These are phyloP conservation scores for Drosophila mauritiana DNA, from an alignment of 1,140 invertebrate genomes.

Conservation along the genomic window DNA sequence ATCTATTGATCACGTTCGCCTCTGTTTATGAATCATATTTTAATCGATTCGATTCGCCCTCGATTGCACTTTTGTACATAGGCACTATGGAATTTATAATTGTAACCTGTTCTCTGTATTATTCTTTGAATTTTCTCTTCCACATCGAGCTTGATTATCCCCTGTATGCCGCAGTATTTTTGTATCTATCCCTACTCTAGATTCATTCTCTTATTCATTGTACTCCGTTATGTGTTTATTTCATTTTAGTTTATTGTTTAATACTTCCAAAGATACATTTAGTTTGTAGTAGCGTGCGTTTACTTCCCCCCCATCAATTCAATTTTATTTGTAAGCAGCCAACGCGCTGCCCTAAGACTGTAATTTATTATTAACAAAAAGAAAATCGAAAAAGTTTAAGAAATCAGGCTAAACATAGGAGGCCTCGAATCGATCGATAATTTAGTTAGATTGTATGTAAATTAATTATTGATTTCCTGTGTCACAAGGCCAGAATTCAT, in stretches of 20 bases:
- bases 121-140: slow-evolving; percentile 32
- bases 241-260: slow-evolving; percentile 77
- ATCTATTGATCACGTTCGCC: slow-evolving; percentile 34
- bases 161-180: slow-evolving; percentile 7
- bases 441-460: slow-evolving; percentile 47
- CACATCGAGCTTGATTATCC: slow-evolving; percentile 5
- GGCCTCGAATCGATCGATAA: slow-evolving; percentile 24
- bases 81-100: slow-evolving; percentile 44
- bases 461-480: slow-evolving; percentile 39
- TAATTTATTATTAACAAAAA: slow-evolving; percentile 73
- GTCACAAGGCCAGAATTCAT: slow-evolving; percentile 45
- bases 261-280: slow-evolving; percentile 80
- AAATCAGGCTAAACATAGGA: slow-evolving; percentile 24
- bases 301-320: slow-evolving; percentile 46
- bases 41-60: slow-evolving; percentile 25
- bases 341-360: slow-evolving; percentile 62
- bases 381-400: slow-evolving; percentile 6
- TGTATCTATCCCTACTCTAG: slow-evolving; percentile 8
- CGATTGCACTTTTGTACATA: slow-evolving; percentile 62
- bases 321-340: slow-evolving; percentile 60
- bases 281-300: slow-evolving; percentile 70
- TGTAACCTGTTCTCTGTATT: slow-evolving; percentile 36
- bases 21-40: slow-evolving; percentile 33
- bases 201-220: slow-evolving; percentile 30
- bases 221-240: slow-evolving; percentile 45